Percentiles rank a stretch among this genome's conserved stretches.
These are phyloP conservation scores for Salpingus planirostris DNA, from an alignment of 2,888 invertebrate genomes.

Conservation along the genomic window DNA sequence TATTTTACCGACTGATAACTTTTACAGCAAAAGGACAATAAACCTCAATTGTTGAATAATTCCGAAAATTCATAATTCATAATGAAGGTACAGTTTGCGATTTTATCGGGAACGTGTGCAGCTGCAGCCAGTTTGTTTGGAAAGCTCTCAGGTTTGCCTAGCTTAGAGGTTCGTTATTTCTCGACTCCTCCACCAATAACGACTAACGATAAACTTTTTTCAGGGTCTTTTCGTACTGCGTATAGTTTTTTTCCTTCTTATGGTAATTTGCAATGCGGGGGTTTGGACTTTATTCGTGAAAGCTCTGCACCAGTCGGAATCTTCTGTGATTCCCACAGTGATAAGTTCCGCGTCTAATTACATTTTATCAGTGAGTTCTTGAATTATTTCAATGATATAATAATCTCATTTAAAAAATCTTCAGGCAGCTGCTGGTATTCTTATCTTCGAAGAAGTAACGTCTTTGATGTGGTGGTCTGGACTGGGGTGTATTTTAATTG, in stretches of 20 bases:
- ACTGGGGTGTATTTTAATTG: conserved; percentile 9
- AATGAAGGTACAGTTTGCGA: conserved; percentile 41
- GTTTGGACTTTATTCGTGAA: conserved; percentile 55
- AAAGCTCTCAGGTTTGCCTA: conserved; percentile 50
- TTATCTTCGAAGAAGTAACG: conserved; percentile 12
- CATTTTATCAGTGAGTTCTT: conserved; percentile 52
- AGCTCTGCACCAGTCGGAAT: conserved; percentile 50
- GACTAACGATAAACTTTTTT: conserved; percentile 4
- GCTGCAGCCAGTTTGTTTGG: conserved; percentile 55
- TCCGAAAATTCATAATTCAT: too few relatives aligned
- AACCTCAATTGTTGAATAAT: too few relatives aligned
- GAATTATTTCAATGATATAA: too few relatives aligned
- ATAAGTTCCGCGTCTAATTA: conserved; percentile 56
- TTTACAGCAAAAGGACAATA: too few relatives aligned
- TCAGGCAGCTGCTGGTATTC: conserved; percentile 47
- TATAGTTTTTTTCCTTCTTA: conserved; percentile 40
- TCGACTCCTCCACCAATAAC: too few relatives aligned
- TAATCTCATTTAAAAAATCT: too few relatives aligned
- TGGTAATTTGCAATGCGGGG: conserved; percentile 53
- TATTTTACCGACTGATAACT: too few relatives aligned
- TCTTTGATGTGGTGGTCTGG: conserved; percentile 12
- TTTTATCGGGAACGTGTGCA: conserved; percentile 53
- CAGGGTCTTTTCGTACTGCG: conserved; percentile 33
- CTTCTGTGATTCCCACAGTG: conserved; percentile 55
- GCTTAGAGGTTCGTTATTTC: too few relatives aligned